These are phyloP conservation scores for Gymnocheta viridis DNA, from an alignment of 2,888 invertebrate genomes.

Conservation along the genomic window DNA sequence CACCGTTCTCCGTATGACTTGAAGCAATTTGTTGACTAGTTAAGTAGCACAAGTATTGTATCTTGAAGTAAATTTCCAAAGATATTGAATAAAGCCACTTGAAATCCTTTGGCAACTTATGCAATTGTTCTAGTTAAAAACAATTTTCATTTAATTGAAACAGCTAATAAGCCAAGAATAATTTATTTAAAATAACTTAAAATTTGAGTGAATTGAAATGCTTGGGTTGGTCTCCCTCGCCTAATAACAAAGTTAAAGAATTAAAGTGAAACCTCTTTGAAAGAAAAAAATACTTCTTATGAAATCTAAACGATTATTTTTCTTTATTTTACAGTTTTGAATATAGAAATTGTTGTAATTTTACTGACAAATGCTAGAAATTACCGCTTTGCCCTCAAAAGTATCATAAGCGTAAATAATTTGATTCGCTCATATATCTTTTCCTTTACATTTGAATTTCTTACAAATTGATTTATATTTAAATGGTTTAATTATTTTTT, in stretches of 20 bases:
- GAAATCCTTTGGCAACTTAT: not conserved
- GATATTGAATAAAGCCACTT: not conserved
- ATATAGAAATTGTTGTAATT: not conserved
- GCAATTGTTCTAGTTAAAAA: conserved; percentile 1
- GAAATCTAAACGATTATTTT: not conserved
- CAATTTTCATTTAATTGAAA: conserved; percentile 10
- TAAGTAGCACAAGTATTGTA: not conserved
- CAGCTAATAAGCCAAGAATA: not conserved
- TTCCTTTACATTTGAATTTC: conserved; percentile 8
- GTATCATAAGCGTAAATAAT: not conserved
- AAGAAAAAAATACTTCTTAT: not conserved
- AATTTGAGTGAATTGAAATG: not conserved
- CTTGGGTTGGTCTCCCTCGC: not conserved
- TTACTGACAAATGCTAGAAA: no score
- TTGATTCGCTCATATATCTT: not conserved
- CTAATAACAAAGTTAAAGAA: not conserved
- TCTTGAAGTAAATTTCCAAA: conserved; percentile 3
- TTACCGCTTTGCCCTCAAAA: no score
- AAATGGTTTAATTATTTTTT: conserved; percentile 45
- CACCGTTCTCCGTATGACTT: not conserved
- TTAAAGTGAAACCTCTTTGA: no score
- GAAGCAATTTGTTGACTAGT: conserved; percentile 1
- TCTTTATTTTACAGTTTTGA: not conserved
- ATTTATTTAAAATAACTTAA: not conserved
- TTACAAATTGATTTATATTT: conserved; percentile 45